These are phyloP conservation scores for Chionis minor DNA, from an alignment of 2,113 vertebrate species.

Conservation along the genomic window DNA sequence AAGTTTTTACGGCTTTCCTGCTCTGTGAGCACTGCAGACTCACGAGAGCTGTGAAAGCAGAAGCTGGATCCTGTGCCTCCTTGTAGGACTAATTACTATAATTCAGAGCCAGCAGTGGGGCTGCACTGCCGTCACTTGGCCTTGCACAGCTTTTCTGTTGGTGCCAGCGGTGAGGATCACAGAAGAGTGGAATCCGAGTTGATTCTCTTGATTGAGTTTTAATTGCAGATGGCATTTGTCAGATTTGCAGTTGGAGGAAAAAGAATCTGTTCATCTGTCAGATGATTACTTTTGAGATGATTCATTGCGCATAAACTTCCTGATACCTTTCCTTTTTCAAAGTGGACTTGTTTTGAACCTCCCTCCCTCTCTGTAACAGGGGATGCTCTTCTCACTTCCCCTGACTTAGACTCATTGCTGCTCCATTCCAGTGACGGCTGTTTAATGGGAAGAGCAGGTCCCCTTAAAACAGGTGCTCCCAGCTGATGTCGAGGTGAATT, in stretches of 20 bases:
- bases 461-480: neutral
- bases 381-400: neutral
- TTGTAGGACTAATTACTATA: neutral
- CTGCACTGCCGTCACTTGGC: neutral
- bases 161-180: neutral
- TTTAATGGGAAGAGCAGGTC: neutral
- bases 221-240: neutral
- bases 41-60: neutral
- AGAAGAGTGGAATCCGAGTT: neutral
- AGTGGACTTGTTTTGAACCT: neutral
- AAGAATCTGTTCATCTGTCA: neutral
- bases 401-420: neutral
- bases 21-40: slow-evolving; percentile 21
- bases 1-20: slow-evolving; percentile 17
- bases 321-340: neutral
- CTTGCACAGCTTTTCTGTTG: neutral
- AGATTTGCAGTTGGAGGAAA: neutral
- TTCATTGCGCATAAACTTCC: neutral
- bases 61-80: neutral
- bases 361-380: neutral
- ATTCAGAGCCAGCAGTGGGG: neutral
- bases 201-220: neutral
- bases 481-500: neutral
- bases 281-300: neutral
- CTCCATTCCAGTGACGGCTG: neutral